Base-by-base conservation (phyloP, 2,113 vertebrate species). In the Callocephalon fimbriatum region DNA sequence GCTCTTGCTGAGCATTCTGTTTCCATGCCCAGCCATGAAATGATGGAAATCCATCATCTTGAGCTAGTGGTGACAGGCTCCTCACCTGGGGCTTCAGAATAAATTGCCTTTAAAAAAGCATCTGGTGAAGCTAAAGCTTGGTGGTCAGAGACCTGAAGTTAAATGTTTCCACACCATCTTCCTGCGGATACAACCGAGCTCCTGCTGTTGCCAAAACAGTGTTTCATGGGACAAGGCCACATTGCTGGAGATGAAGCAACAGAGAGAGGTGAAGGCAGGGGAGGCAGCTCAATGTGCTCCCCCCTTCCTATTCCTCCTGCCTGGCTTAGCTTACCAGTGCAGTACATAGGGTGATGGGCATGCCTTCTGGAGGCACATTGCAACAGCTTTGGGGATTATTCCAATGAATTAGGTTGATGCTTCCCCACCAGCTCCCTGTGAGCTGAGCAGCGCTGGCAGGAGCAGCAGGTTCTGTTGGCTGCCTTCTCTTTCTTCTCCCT, bases 51-150 rank as follows among this genome's bases (percentile, higher is more conserved):
- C 76, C n/a, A 8, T 93, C 86, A 70, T n/a, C 79, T 45, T 4
- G 0, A 80, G 79, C 62, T 44, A 29, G 22, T 38, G 79, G 76
- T 86, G 94, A 87, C 79, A 86, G 83, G 45, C 48, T 83, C 37
- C 67, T 92, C 1, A 7, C 88, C 53, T 78, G 59, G 23, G 66
- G 45, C 89, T 94, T 84, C 70, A 38, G 53, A 63, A 88, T 67
- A 78, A 94, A 85, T 88, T 26, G 65, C 47, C 54, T 94, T 93
- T 77, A 29, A 56, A 76, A 91, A 92, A 87, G 48, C 84, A 91
- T 63, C 73, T 32, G 80, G 70, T 44, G 40, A 61, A 95, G 74
- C n/a, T 58, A 81, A 58, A 75, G 58, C 45, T 40, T 44, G 45
- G 65, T 3, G 0, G 32, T 71, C 71, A 47, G 63, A 74, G 74